These are phyloP conservation scores for Elysia chlorotica DNA, from an alignment of 1,140 invertebrate species.

Conservation along the genomic window DNA sequence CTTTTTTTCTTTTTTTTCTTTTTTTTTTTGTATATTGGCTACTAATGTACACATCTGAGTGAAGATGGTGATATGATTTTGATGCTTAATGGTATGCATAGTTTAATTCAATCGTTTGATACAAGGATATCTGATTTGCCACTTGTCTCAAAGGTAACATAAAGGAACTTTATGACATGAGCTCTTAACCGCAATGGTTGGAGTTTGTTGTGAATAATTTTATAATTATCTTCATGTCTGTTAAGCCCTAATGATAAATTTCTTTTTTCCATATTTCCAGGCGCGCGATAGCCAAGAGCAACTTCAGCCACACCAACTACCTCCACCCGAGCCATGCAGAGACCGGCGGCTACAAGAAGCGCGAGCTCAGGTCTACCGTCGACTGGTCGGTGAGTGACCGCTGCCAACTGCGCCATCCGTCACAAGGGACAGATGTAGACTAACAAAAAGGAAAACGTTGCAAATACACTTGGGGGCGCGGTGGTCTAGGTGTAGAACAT, in stretches of 20 bases:
- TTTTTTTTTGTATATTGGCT: too few species aligned
- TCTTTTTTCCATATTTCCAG: constrained; percentile 34
- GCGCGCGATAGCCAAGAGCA: constrained; percentile 55
- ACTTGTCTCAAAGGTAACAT: neutral
- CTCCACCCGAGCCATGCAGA: constrained; percentile 55
- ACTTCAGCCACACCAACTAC: constrained; percentile 43
- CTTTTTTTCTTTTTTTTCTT: too few species aligned
- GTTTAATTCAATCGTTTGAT: too few species aligned
- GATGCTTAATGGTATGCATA: too few species aligned
- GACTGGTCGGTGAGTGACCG: constrained; percentile 58
- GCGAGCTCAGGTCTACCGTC: constrained; percentile 51
- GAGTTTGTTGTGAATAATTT: neutral
- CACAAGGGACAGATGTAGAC: too few species aligned
- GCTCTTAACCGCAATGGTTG: neutral
- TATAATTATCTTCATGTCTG: neutral
- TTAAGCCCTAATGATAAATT: neutral
- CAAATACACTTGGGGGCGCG: too few species aligned
- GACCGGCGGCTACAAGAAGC: constrained; percentile 40
- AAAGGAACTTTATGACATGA: neutral
- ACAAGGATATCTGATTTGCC: neutral
- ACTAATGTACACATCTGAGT: too few species aligned
- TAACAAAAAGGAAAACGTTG: too few species aligned
- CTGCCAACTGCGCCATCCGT: too few species aligned
- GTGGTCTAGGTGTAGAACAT: too few species aligned
- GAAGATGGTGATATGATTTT: too few species aligned